Evolutionary conservation across 2,888 invertebrate species (phyloP).

Genomic region (Lochmaea capreae): DNA sequence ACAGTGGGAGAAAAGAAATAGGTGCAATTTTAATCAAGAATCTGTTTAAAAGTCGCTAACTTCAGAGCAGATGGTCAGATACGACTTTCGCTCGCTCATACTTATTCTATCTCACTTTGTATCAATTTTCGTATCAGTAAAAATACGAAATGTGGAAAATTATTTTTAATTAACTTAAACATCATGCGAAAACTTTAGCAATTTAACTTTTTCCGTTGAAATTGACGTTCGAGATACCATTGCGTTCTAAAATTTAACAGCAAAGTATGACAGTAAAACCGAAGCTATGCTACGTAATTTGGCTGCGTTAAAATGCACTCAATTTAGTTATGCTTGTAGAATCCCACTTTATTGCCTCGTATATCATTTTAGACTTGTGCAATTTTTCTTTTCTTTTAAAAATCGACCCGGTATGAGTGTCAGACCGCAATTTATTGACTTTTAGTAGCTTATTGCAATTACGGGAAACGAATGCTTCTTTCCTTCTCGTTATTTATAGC

Average conservation of each 20-base stretch:
- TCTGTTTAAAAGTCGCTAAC: too few species aligned
- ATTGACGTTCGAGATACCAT: neutral
- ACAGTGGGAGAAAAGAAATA: too few species aligned
- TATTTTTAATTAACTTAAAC: constrained; percentile 5
- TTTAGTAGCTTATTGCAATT: constrained; percentile 15
- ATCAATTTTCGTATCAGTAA: neutral
- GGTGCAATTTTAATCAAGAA: too few species aligned
- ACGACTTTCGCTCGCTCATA: neutral
- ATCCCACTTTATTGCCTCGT: constrained; percentile 17
- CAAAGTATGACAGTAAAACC: neutral
- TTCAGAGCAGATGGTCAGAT: neutral
- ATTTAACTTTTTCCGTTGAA: constrained; percentile 1
- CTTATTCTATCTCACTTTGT: neutral
- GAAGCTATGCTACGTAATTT: constrained; percentile 2
- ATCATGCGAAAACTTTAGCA: neutral
- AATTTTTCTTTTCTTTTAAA: constrained; percentile 12
- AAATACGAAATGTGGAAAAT: neutral
- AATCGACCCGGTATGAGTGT: constrained; percentile 1
- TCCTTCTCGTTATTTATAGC: neutral
- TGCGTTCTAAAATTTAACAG: neutral
- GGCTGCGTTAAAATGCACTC: constrained; percentile 15
- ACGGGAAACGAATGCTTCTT: neutral
- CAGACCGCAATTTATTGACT: constrained; percentile 13
- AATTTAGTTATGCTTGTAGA: constrained; percentile 15
- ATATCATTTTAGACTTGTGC: constrained; percentile 9